phyloP scores from a whole-genome alignment of 92 coral and sea anemone genomes.

The Actinernus sp. region DNA sequence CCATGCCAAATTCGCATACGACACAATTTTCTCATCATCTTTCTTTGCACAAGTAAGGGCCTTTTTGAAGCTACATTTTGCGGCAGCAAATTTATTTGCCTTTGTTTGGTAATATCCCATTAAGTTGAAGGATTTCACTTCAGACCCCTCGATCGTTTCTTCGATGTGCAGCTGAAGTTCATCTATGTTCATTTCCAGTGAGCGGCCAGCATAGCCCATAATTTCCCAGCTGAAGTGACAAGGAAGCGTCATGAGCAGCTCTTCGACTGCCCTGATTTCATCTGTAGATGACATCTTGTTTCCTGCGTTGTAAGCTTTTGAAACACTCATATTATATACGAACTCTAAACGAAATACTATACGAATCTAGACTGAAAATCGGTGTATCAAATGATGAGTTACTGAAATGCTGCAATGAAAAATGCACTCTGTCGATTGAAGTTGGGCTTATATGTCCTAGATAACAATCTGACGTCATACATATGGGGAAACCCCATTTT shows the following conservation, averaged over 20 bases:
- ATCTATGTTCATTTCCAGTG: conserved; percentile 3
- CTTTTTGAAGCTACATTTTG: background rate
- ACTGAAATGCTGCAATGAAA: too few relatives aligned
- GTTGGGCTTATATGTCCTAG: too few relatives aligned
- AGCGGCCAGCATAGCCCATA: background rate
- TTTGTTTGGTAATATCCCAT: conserved; percentile 4
- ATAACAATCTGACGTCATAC: too few relatives aligned
- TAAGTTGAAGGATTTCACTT: conserved; percentile 6
- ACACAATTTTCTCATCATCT: conserved; percentile 4
- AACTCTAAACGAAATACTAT: too few relatives aligned
- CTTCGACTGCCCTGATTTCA: background rate
- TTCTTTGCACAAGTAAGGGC: background rate
- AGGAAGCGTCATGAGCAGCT: background rate
- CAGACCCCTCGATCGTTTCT: too few relatives aligned
- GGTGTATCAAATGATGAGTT: too few relatives aligned
- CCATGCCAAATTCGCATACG: background rate
- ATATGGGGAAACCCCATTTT: too few relatives aligned
- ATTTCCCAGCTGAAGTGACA: conserved; percentile 9
- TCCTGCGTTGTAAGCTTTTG: too few relatives aligned
- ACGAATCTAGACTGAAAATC: too few relatives aligned
- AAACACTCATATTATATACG: too few relatives aligned
- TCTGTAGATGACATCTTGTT: too few relatives aligned
- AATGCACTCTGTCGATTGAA: too few relatives aligned
- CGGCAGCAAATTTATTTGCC: background rate
- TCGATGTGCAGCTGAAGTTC: background rate